A percentile compares a stretch with the other conserved stretches of the same genome.
phyloP scores from a whole-genome alignment of 2,113 vertebrate species.

The Ursus arctos region DNA sequence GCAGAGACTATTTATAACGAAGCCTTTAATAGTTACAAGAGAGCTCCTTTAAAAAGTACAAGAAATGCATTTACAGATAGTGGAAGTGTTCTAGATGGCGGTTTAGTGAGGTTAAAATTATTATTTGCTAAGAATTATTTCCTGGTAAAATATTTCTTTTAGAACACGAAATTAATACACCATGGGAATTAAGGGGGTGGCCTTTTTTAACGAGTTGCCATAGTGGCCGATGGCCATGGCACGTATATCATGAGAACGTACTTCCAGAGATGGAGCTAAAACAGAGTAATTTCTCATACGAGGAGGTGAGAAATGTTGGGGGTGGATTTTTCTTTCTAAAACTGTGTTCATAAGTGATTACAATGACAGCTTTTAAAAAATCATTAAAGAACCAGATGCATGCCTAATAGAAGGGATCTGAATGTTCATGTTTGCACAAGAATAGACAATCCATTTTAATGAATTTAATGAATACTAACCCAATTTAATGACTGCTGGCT shows the following conservation, averaged over 20 bases:
- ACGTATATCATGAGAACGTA: background rate
- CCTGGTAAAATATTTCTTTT: slow-evolving; percentile 25
- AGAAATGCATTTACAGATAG: background rate
- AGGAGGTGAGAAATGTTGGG: slow-evolving; percentile 73
- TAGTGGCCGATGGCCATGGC: background rate
- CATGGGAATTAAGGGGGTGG: background rate
- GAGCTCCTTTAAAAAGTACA: background rate
- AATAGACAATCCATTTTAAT: slow-evolving; percentile 1
- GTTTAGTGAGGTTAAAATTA: background rate
- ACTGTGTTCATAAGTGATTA: slow-evolving; percentile 40
- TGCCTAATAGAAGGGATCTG: background rate
- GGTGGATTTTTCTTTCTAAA: slow-evolving; percentile 64
- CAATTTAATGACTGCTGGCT: background rate
- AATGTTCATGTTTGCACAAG: background rate
- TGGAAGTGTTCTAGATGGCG: background rate
- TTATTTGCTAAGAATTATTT: slow-evolving; percentile 41
- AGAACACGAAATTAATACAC: background rate
- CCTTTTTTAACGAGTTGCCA: slow-evolving; percentile 1
- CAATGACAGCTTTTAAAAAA: slow-evolving; percentile 49
- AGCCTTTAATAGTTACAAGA: background rate
- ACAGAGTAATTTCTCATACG: slow-evolving; percentile 55
- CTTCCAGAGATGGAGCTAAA: slow-evolving; percentile 59
- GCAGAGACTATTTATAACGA: slow-evolving; percentile 23
- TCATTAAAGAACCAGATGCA: background rate
- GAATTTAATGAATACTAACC: background rate